A percentile compares a stretch with the other conserved stretches of the same genome.
Conservation (phyloP, 2,888 invertebrate species). For the Phlogophora meticulosa region DNA sequence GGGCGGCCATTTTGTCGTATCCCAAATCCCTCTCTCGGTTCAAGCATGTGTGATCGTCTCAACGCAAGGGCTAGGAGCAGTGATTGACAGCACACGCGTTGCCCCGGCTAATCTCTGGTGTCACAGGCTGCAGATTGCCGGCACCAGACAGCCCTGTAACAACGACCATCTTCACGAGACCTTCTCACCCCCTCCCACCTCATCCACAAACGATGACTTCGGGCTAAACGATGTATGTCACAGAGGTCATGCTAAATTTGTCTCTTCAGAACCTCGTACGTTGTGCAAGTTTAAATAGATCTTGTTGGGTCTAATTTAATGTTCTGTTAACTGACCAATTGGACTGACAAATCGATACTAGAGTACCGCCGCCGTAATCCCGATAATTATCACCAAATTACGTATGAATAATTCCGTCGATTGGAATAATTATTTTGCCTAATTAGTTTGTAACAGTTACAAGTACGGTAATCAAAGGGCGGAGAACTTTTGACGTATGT, state of each 20-base stretch:
- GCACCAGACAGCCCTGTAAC: slow-evolving; percentile 69
- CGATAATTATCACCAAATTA: slow-evolving; percentile 42
- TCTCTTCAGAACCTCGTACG: slow-evolving; percentile 42
- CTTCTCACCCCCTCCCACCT: slow-evolving; percentile 13
- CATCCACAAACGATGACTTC: slow-evolving; percentile 19
- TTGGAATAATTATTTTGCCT: slow-evolving; percentile 28
- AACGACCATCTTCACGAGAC: slow-evolving; percentile 49
- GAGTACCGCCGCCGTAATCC: slow-evolving; percentile 10
- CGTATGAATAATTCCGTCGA: slow-evolving; percentile 38
- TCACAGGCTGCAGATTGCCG: slow-evolving; percentile 72
- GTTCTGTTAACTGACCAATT: slow-evolving; percentile 3
- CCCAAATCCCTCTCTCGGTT: slow-evolving; percentile 67
- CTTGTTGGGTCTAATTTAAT: slow-evolving; percentile 44
- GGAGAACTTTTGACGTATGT: neutral
- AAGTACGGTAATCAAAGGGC: slow-evolving; percentile 8
- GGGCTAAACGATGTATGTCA: slow-evolving; percentile 12
- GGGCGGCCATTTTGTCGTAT: slow-evolving; percentile 68
- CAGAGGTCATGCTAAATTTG: slow-evolving; percentile 45
- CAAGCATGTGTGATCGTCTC: slow-evolving; percentile 70
- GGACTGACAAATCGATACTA: slow-evolving; percentile 19
- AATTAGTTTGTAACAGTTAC: slow-evolving; percentile 32
- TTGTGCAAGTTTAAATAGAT: slow-evolving; percentile 66
- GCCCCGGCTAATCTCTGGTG: slow-evolving; percentile 79
- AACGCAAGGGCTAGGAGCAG: slow-evolving; percentile 69
- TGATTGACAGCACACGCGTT: slow-evolving; percentile 81